phyloP scores from a whole-genome alignment of 2,113 vertebrate genomes.

The Riparia riparia region DNA sequence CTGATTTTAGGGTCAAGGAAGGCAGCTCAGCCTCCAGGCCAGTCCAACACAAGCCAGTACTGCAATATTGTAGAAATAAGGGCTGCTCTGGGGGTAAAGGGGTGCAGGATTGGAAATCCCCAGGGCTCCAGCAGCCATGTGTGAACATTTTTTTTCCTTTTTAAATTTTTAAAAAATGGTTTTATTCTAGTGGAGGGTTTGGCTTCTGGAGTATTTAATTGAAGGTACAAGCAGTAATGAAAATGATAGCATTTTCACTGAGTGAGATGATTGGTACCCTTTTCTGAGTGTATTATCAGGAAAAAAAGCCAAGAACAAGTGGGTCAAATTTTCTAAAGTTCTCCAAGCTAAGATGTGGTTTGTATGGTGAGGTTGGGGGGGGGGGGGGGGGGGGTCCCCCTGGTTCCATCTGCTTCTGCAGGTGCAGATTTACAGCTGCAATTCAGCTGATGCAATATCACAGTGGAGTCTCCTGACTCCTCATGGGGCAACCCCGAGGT shows the following conservation, averaged over 20 bases:
- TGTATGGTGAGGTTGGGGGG: background rate
- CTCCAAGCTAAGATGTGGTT: background rate
- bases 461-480: background rate
- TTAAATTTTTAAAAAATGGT: fast-evolving
- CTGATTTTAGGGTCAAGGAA: background rate
- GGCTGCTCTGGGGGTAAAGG: background rate
- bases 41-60: background rate
- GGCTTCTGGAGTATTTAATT: background rate
- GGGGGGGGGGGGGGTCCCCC: no score
- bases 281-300: background rate
- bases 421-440: background rate
- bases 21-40: background rate
- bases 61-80: background rate
- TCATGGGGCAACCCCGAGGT: background rate
- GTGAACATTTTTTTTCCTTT: background rate
- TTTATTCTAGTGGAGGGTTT: background rate
- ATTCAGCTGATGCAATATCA: background rate
- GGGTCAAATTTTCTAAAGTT: background rate
- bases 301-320: background rate
- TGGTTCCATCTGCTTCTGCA: background rate
- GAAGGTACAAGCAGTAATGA: background rate
- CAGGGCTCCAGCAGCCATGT: fast-evolving
- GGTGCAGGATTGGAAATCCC: background rate
- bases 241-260: background rate
- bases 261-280: background rate